Evolutionary conservation across 2,888 invertebrate genomes (phyloP).

Genomic region (Malthinus flaveolus): DNA sequence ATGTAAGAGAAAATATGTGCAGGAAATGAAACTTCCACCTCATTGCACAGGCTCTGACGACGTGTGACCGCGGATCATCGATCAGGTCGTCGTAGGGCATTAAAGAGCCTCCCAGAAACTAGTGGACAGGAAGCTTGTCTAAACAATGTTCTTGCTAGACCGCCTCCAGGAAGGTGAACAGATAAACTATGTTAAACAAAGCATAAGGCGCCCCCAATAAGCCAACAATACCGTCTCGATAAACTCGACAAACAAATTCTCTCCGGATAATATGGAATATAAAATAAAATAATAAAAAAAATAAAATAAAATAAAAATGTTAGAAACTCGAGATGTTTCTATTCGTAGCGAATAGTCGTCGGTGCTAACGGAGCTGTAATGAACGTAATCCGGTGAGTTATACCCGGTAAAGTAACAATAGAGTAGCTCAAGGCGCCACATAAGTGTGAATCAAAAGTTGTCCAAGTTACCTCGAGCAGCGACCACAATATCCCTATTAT

Average conservation of each 20-base stretch:
- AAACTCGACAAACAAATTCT: constrained; percentile 1
- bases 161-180: constrained; percentile 21
- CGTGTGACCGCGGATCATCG: constrained; percentile 47
- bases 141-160: constrained; percentile 21
- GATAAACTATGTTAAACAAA: constrained; percentile 23
- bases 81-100: constrained; percentile 36
- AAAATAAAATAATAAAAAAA: constrained; percentile 5
- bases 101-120: constrained; percentile 17
- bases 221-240: constrained; percentile 6
- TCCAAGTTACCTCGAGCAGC: constrained; percentile 49
- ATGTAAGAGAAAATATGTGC: constrained; percentile 33
- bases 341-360: constrained; percentile 1
- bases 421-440: constrained; percentile 47
- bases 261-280: background rate
- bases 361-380: constrained; percentile 26
- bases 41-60: constrained; percentile 46
- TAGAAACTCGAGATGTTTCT: constrained; percentile 1
- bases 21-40: constrained; percentile 49
- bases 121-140: constrained; percentile 28
- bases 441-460: constrained; percentile 49
- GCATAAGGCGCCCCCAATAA: constrained; percentile 19
- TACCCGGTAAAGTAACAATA: constrained; percentile 38
- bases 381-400: constrained; percentile 38
- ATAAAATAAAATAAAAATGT: constrained; percentile 9
- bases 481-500: constrained; percentile 53